Base-by-base conservation (phyloP, 2,113 vertebrate species). In the rabbit (Oryctolagus cuniculus) region DNA sequence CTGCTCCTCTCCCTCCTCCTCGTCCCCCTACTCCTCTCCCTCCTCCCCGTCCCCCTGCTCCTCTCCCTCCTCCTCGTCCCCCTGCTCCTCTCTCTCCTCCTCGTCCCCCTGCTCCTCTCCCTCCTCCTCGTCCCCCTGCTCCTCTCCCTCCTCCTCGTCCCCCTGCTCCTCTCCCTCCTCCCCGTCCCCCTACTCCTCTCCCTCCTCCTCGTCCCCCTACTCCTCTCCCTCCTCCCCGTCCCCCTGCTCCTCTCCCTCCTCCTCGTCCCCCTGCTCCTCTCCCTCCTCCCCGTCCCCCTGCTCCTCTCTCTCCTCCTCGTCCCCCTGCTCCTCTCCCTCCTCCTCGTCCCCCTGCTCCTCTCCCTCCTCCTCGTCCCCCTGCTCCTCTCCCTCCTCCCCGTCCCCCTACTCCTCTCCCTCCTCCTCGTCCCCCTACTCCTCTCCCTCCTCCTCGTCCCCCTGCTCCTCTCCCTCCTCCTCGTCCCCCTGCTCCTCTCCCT, bases 401-500 rank as follows among this genome's bases (percentile, higher is more conserved):
- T 22, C 5, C 7, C 13, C 25, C 10, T 7, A 10, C 51, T 15
- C 4, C 21, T 34, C 15, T 27, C 27, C 3, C 5, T 63, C 1
- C 9, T 13, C 7, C 10, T 17, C 2, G 15, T 29, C 3, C 15
- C 2, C 5, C 27, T 2, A 1, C 17, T 25, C 3, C 6, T 3
- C 10, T 7, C 4, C 1, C 1, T 10, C 5, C 4, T 2, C 10
- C 12, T n/a, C n/a, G n/a, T n/a, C n/a, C n/a, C n/a, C n/a, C n/a
- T n/a, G n/a, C n/a, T n/a, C n/a, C 12, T 22, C 8, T 0, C 2
- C 34, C 4, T 22, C 22, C 19, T 10, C 8, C 27, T 13, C 12
- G 5, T 9, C 34, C 2, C 25, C 22, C 19, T 2, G 1, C 25
- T 10, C 3, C 6, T n/a, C 10, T 7, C 7, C 10, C 3, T 25